Evolutionary conservation across 2,113 vertebrate species (phyloP).

Genomic region (Emydura subglobosa): DNA sequence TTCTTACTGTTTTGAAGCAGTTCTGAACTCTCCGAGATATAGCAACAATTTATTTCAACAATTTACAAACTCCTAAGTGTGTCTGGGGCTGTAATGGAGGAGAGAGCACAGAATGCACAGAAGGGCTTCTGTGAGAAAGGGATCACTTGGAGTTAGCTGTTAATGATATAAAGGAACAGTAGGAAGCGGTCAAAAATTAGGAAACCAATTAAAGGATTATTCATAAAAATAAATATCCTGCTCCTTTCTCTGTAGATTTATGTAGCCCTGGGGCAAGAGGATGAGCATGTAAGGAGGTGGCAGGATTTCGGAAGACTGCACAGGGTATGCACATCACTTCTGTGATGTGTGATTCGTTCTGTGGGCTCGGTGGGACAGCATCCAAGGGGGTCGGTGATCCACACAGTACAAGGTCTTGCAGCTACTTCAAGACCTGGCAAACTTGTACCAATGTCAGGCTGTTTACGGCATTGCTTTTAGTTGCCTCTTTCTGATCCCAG

Average conservation of each 20-base stretch:
- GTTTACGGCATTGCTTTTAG: no score
- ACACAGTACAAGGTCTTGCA: not conserved
- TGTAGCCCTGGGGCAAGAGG: not conserved
- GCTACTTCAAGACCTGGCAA: no score
- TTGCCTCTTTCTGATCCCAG: no score
- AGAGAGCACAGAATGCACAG: not conserved
- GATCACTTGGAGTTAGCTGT: not conserved
- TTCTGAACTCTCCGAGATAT: not conserved
- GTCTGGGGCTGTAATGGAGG: not conserved
- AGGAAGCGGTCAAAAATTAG: not conserved
- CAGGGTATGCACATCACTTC: not conserved
- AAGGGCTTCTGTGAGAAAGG: not conserved
- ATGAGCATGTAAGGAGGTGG: not conserved
- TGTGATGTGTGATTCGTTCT: not conserved
- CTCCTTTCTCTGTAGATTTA: not conserved
- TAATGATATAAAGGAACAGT: not conserved
- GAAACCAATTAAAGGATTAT: not conserved
- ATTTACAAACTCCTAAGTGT: not conserved
- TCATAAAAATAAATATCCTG: not conserved
- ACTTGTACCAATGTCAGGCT: no score
- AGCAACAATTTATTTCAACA: not conserved
- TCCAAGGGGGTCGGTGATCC: not conserved
- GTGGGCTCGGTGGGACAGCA: not conserved
- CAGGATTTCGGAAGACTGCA: not conserved
- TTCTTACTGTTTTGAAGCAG: not conserved